Conservation (phyloP, 1,140 invertebrate species). For the Ruditapes philippinarum region DNA sequence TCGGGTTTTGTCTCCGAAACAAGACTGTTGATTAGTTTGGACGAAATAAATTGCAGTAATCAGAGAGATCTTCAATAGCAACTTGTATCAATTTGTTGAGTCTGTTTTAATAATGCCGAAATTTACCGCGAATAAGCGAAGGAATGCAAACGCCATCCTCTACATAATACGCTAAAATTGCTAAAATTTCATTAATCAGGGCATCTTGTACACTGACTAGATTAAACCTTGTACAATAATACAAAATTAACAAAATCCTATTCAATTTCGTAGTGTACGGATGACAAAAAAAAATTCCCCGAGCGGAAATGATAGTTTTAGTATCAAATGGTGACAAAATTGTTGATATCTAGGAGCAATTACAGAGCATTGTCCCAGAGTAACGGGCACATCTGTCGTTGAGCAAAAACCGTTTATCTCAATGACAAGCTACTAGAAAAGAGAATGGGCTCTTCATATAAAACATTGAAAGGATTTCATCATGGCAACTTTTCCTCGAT, state of each 20-base stretch:
- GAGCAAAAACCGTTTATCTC: slow-evolving; percentile 23
- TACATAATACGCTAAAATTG: slow-evolving; percentile 48
- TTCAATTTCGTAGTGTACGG: neutral
- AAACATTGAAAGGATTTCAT: neutral
- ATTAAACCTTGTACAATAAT: slow-evolving; percentile 46
- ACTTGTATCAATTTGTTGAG: slow-evolving; percentile 63
- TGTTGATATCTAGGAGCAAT: slow-evolving; percentile 41
- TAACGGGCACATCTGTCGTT: slow-evolving; percentile 27
- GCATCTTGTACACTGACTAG: slow-evolving; percentile 51
- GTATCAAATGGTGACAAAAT: slow-evolving; percentile 41
- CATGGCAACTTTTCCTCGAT: neutral
- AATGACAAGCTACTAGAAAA: neutral
- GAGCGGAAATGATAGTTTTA: slow-evolving; percentile 14
- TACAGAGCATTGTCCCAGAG: slow-evolving; percentile 33
- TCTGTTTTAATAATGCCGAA: slow-evolving; percentile 56
- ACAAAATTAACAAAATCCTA: slow-evolving; percentile 43
- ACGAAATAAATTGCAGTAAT: slow-evolving; percentile 63
- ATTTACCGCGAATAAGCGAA: slow-evolving; percentile 32
- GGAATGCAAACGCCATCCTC: slow-evolving; percentile 5
- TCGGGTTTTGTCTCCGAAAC: slow-evolving; percentile 28
- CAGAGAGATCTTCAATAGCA: slow-evolving; percentile 29
- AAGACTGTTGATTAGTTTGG: slow-evolving; percentile 52
- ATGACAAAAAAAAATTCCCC: neutral
- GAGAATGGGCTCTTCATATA: neutral
- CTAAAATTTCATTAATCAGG: slow-evolving; percentile 63